phyloP scores from a whole-genome alignment of 2,797 vertebrate species.

The Sebastes iracundus region DNA sequence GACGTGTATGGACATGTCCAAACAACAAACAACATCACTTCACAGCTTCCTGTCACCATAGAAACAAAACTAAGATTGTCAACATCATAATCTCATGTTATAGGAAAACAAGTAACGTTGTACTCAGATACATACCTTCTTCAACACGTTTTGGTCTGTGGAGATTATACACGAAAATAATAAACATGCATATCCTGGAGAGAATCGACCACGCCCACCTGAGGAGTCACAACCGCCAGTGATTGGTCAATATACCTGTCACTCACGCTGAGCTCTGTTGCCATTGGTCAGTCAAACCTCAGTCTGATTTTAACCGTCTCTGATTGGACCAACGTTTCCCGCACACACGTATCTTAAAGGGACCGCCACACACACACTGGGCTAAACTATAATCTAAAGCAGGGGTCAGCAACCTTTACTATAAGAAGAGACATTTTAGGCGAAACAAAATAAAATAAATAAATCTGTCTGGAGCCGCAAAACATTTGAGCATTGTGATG shows the following conservation, averaged over 20 bases:
- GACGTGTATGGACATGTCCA: not conserved
- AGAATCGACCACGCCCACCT: not conserved
- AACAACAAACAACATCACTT: not conserved
- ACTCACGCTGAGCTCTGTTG: rapidly evolving
- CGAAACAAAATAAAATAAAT: too few species aligned
- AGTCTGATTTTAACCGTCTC: not conserved
- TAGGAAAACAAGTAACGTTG: not conserved
- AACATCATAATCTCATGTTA: not conserved
- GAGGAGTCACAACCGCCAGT: rapidly evolving
- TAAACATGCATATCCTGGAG: constrained; percentile 13
- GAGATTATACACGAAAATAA: constrained; percentile 6
- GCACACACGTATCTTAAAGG: not conserved
- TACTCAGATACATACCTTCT: not conserved
- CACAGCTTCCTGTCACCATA: constrained; percentile 17
- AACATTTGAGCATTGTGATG: too few species aligned
- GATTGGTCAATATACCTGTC: constrained; percentile 36
- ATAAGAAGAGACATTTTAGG: too few species aligned
- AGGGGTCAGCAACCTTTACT: too few species aligned
- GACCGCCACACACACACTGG: not conserved
- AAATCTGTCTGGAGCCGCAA: too few species aligned
- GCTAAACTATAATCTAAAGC: not conserved
- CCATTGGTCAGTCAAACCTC: constrained; percentile 24
- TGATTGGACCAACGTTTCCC: constrained; percentile 42
- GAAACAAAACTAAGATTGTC: not conserved
- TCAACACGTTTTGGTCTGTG: not conserved